Evolutionary conservation across 2,797 vertebrate species (phyloP), one percentile per base, ranked within the genome.

Genomic region (Lateolabrax maculatus): DNA sequence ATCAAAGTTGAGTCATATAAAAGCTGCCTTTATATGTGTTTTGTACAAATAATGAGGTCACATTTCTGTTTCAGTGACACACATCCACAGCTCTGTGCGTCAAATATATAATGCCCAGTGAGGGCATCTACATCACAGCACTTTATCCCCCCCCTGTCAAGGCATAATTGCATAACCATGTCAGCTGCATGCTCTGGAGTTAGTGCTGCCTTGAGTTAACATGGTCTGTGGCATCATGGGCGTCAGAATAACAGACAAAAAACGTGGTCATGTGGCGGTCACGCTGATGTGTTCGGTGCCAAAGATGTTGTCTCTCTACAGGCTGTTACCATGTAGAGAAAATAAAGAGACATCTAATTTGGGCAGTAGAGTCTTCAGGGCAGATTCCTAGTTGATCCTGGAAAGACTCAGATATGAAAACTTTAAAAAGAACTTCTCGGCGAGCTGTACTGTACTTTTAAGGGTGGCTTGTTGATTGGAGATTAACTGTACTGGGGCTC

Each of bases 151-250:
- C 11, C 9, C 56, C 37, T 16, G 5, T 65, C 63, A 64, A 64
- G 61, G 71, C 77, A 71, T 57, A 57, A 77, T 87, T 89, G 76
- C 79, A 76, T 88, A 88, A 87, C 66, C 34, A 7, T 3, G 79
- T 80, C 69, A 71, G 78, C 80, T 51, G 53, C 44, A 53, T 46
- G 73, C 62, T 79, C 29, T 18, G 0, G 41, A 72, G 66, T 71
- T 56, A 63, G 25, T 25, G 46, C 36, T 71, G 74, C 65, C 65
- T 66, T 71, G 16, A 69, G 31, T 29, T 55, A 74, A 75, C 77
- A 71, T 56, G 63, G 44, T 51, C 69, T 52, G 46, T 44, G 73
- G 52, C 48, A 65, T 81, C 34, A 64, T 12, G 44, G 49, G 48
- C 57, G 68, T 76, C 74, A 49, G 51, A 84, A 60, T 39, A 85